Percentiles rank a stretch among this genome's conserved stretches.
phyloP scores from a whole-genome alignment of 64 coral and sea anemone species.

The Montipora foliosa region DNA sequence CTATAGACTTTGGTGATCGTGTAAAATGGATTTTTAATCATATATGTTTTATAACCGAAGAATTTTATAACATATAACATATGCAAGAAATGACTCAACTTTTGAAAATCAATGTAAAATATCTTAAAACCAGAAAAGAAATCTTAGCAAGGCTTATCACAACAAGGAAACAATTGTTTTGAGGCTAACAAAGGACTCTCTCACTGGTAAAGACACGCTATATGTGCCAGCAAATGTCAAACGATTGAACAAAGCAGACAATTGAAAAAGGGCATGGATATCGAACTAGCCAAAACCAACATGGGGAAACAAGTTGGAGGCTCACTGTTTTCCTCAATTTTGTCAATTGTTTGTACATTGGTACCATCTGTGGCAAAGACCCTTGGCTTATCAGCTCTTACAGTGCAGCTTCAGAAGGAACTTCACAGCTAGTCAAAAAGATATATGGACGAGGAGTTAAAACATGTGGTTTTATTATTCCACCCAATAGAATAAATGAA shows the following conservation, averaged over 20 bases:
- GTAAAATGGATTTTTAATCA: too few relatives aligned
- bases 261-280: not conserved
- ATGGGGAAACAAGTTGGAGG: not conserved
- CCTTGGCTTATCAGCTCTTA: not conserved
- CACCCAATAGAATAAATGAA: not conserved
- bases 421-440: not conserved
- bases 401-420: not conserved
- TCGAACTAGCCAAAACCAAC: too few relatives aligned
- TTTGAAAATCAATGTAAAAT: not conserved
- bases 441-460: not conserved
- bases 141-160: not conserved
- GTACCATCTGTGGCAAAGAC: too few relatives aligned
- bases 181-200: not conserved
- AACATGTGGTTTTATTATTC: not conserved
- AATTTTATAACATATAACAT: not conserved
- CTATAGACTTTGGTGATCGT: too few relatives aligned
- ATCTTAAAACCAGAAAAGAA: not conserved
- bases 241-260: not conserved
- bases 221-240: not conserved
- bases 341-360: not conserved
- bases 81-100: not conserved
- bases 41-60: too few relatives aligned
- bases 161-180: not conserved
- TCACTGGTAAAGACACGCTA: not conserved
- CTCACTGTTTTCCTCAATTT: too few relatives aligned